Evolutionary conservation across 2,113 vertebrate genomes (phyloP).

Genomic region (Cochlearius cochlearius): DNA sequence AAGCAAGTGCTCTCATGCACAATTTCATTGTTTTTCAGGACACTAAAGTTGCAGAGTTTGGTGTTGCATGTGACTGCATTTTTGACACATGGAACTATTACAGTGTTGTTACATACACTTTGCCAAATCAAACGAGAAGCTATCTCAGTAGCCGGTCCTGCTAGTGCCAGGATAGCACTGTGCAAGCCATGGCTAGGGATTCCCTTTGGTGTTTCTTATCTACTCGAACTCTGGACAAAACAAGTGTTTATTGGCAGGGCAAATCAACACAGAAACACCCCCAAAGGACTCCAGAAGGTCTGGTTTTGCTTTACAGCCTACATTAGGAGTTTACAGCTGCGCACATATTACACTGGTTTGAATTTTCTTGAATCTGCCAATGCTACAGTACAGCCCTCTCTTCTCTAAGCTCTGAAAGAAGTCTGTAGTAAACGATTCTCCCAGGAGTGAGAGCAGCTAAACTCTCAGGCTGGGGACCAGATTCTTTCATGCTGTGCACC

Average conservation of each 20-base stretch:
- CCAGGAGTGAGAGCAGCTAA: not conserved
- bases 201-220: not conserved
- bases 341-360: not conserved
- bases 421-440: not conserved
- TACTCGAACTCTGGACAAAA: not conserved
- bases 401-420: not conserved
- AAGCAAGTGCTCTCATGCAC: not conserved
- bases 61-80: slow-evolving; percentile 10
- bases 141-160: not conserved
- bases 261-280: not conserved
- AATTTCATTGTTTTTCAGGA: slow-evolving; percentile 49
- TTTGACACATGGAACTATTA: not conserved
- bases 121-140: not conserved
- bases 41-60: slow-evolving; percentile 5
- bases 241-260: not conserved
- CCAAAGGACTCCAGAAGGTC: not conserved
- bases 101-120: not conserved
- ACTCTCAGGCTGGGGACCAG: not conserved
- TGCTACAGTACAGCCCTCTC: not conserved
- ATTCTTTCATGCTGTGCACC: not conserved
- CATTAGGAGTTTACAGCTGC: not conserved
- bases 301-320: not conserved
- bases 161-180: not conserved
- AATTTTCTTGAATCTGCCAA: not conserved
- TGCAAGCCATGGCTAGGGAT: not conserved